phyloP scores from a whole-genome alignment of 2,113 vertebrate genomes.

The Chelonoidis abingdonii region DNA sequence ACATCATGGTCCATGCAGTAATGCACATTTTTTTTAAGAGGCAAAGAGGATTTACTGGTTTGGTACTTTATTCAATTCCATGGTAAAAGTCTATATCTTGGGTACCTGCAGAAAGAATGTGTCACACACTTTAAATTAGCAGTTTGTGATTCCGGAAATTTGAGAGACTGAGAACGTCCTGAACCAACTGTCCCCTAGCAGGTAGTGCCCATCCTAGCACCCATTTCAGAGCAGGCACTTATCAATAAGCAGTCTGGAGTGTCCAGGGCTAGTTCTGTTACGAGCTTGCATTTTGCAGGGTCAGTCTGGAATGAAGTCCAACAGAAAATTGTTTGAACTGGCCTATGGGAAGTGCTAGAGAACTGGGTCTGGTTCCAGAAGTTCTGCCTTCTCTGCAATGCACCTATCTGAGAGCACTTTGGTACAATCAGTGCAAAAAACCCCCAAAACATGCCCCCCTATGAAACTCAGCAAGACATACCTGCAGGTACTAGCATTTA shows the following conservation, averaged over 20 bases:
- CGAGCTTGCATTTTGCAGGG: constrained; percentile 8
- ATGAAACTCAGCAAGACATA: constrained; percentile 71
- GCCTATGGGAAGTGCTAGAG: background rate
- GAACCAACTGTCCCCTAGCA: background rate
- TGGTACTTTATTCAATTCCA: constrained; percentile 43
- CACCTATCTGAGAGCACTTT: constrained; percentile 56
- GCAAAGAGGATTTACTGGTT: constrained; percentile 15
- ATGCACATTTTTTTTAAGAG: background rate
- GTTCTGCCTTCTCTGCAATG: background rate
- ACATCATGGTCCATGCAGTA: background rate
- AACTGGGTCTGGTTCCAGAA: background rate
- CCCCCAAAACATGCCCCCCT: background rate
- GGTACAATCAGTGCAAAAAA: constrained; percentile 70
- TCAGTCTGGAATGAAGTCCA: constrained; percentile 18
- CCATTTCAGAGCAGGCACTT: constrained; percentile 12
- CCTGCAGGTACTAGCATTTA: constrained; percentile 79
- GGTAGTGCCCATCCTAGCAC: background rate
- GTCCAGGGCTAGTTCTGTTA: constrained; percentile 14
- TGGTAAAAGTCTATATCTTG: background rate
- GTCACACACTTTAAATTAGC: background rate
- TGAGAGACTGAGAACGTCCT: background rate
- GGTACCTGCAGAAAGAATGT: constrained; percentile 9
- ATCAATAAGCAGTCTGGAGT: background rate
- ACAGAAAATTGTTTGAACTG: background rate
- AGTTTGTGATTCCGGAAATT: background rate